These are phyloP conservation scores for Corythaixoides concolor DNA, from an alignment of 2,113 vertebrate genomes.

Conservation along the genomic window DNA sequence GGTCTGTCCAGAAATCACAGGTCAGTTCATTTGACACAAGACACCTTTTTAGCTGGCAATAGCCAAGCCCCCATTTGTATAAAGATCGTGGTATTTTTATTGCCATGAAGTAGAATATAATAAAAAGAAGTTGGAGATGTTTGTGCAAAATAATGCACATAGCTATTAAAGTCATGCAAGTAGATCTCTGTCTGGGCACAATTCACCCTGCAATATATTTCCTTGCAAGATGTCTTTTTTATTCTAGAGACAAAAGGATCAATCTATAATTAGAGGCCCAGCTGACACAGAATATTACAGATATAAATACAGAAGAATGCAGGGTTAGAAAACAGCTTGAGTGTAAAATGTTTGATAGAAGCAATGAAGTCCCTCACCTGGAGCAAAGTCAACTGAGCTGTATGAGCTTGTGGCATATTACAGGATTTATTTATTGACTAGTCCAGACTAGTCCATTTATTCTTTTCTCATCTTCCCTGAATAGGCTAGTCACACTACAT, in stretches of 20 bases:
- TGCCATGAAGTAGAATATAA: not conserved
- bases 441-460: not conserved
- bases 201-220: not conserved
- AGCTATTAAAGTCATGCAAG: not conserved
- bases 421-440: not conserved
- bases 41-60: not conserved
- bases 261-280: not conserved
- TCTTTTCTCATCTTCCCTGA: not conserved
- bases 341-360: not conserved
- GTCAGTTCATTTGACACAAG: constrained; percentile 51
- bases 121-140: not conserved
- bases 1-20: constrained; percentile 50
- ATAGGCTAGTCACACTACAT: not conserved
- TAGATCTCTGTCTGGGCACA: not conserved
- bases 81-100: not conserved
- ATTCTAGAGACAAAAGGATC: not conserved
- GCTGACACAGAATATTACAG: not conserved
- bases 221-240: not conserved
- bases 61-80: not conserved
- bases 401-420: not conserved
- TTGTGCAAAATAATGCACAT: not conserved
- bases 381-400: not conserved
- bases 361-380: not conserved
- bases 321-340: not conserved
- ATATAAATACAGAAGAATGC: not conserved